A percentile compares a stretch with the other conserved stretches of the same genome.
These are phyloP conservation scores for Phengaris arion DNA, from an alignment of 2,888 invertebrate genomes.

Conservation along the genomic window DNA sequence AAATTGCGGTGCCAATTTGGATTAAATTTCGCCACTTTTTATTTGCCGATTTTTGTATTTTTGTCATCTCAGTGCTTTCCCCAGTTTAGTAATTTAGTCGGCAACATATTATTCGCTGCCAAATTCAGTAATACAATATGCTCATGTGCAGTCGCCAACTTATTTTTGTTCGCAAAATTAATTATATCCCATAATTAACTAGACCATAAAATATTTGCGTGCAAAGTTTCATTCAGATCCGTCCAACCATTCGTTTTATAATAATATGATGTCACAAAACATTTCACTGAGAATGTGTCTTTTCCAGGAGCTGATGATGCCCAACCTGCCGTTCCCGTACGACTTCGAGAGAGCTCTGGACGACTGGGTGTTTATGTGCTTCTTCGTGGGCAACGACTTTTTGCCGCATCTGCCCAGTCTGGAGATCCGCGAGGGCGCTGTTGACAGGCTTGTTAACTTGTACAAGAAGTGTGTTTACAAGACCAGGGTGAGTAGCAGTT, in stretches of 20 bases:
- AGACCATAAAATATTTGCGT: too few species aligned
- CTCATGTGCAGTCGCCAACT: too few species aligned
- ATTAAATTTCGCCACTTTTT: too few species aligned
- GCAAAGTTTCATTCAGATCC: too few species aligned
- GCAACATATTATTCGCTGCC: too few species aligned
- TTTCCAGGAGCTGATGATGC: slow-evolving; percentile 80
- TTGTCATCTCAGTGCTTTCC: too few species aligned
- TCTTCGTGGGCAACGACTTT: slow-evolving; percentile 99
- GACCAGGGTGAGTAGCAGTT: slow-evolving; percentile 83
- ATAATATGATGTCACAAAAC: neutral
- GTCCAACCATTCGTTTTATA: neutral
- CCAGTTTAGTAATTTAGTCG: too few species aligned
- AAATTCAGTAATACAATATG: too few species aligned
- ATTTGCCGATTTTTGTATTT: too few species aligned
- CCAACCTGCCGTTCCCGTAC: slow-evolving; percentile 94
- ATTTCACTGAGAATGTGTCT: neutral
- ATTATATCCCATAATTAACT: too few species aligned
- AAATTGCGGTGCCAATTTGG: too few species aligned
- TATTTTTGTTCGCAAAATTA: too few species aligned
- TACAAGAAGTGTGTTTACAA: slow-evolving; percentile 97
- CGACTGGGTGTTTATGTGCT: slow-evolving; percentile 99
- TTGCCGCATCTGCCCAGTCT: slow-evolving; percentile 98
- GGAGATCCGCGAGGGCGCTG: slow-evolving; percentile 98
- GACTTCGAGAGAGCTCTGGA: slow-evolving; percentile 97
- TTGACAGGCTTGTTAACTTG: slow-evolving; percentile 93